A percentile compares a stretch with the other conserved stretches of the same genome.
These are phyloP conservation scores for Cyphotilapia sp. DNA, from an alignment of 2,113 vertebrate genomes.

Conservation along the genomic window DNA sequence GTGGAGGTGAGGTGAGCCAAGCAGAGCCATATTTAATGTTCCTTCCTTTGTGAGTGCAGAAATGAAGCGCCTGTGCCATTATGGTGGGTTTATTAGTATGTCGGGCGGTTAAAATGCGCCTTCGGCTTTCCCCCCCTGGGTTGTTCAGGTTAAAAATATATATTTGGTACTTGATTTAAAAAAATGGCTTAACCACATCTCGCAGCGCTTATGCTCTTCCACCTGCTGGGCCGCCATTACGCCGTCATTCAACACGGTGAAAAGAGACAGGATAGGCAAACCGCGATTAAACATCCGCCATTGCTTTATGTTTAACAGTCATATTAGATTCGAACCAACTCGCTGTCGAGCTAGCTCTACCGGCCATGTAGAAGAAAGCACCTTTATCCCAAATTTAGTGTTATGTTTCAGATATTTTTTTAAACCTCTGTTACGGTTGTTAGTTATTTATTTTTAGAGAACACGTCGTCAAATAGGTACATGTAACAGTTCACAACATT, in stretches of 20 bases:
- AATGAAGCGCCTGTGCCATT: background rate
- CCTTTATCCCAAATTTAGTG: background rate
- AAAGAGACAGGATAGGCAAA: background rate
- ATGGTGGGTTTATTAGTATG: background rate
- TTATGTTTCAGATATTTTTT: background rate
- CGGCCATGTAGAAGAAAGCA: background rate
- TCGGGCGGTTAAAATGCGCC: background rate
- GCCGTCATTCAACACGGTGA: background rate
- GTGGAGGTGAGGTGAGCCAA: background rate
- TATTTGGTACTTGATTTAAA: background rate
- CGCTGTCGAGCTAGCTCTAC: background rate
- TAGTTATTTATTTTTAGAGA: background rate
- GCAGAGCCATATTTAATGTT: background rate
- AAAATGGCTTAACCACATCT: background rate
- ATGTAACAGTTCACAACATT: background rate
- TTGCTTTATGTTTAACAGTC: background rate
- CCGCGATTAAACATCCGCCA: background rate
- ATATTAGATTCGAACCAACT: background rate
- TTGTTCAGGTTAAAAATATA: background rate
- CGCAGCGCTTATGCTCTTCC: background rate
- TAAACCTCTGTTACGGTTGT: background rate
- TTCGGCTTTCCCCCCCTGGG: fast-evolving
- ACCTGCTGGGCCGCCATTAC: background rate
- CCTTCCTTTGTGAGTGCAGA: background rate
- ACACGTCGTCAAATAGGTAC: background rate